Evolutionary conservation across 2,113 vertebrate species (phyloP), one percentile per base, ranked within the genome.

Genomic region (Pipa parva): DNA sequence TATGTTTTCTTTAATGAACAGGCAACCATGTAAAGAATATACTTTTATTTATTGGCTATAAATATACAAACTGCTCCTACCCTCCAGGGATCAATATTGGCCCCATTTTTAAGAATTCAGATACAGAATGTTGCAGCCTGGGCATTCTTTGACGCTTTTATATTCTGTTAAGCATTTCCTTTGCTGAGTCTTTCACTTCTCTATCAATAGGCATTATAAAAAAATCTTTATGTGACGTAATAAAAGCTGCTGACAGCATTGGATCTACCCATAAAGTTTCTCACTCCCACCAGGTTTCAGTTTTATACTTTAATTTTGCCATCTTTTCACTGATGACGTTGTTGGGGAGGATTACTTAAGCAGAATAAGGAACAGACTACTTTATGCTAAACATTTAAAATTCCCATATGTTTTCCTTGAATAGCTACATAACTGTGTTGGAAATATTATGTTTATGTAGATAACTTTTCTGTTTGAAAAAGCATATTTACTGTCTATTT

Each of bases 191-290:
- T 55, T 7, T 46, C 7, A 13, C 13, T 25, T 55, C 18, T 18
- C 31, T 21, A 58, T 66, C 21, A 8, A 21, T 24, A 25, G 10
- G 17, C 3, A 18, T 56, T 3, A 28, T 36, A 25, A 11, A 4
- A 20, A 1, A 29, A 3, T 1, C 1, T 24, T 50, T 46, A 50
- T 12, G 42, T 37, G 45, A 21, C 2, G 8, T 26, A 56, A 65
- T 65, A 45, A 65, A 31, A 46, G 15, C 24, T 56, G 63, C 51
- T 56, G 63, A 56, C 39, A 56, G 50, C 18, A 28, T 6, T 15
- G 7, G n/a, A 7, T 37, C 9, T 21, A 65, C 45, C 63, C 21
- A 7, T 15, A 11, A 28, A 45, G 10, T 42, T n/a, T 15, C 56
- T 21, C 51, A 28, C 9, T 56, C 55, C 50, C 50, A 55, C 51